Evolutionary conservation across 1,140 invertebrate genomes (phyloP).

Genomic region (Chelonus insularis): DNA sequence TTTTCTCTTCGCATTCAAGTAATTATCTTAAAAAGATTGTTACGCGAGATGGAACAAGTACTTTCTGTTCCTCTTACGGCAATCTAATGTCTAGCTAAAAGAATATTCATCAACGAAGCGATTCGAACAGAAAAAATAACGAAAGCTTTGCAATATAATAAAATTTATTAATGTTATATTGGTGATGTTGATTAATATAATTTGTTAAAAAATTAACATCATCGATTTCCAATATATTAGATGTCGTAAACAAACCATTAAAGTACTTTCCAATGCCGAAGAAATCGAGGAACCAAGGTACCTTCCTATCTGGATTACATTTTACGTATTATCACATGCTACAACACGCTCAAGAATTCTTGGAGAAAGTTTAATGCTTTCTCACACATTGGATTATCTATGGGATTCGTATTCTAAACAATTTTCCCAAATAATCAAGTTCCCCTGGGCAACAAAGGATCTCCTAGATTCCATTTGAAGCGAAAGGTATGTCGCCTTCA

Average conservation of each 20-base stretch:
- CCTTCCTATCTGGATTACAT: conserved; percentile 18
- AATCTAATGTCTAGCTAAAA: too few relatives aligned
- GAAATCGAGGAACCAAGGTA: conserved; percentile 14
- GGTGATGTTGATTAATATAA: too few relatives aligned
- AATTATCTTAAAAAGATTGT: too few relatives aligned
- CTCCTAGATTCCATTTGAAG: background rate
- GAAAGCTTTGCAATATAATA: too few relatives aligned
- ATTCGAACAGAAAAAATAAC: too few relatives aligned
- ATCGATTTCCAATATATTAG: conserved; percentile 8
- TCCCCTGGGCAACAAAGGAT: background rate
- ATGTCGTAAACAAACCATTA: background rate
- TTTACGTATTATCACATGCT: conserved; percentile 21
- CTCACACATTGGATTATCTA: background rate
- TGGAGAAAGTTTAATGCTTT: conserved; percentile 4
- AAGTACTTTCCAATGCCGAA: conserved; percentile 13
- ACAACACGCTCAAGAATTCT: background rate
- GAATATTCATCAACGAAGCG: too few relatives aligned
- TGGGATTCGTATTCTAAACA: background rate
- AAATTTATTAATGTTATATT: too few relatives aligned
- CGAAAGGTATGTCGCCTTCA: background rate
- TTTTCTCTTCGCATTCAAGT: too few relatives aligned
- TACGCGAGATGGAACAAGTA: too few relatives aligned
- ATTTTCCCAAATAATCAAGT: conserved; percentile 10
- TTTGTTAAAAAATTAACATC: too few relatives aligned
- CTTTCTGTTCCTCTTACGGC: too few relatives aligned